These are phyloP conservation scores for Oreortyx pictus DNA, from an alignment of 2,797 vertebrate genomes.

Conservation along the genomic window DNA sequence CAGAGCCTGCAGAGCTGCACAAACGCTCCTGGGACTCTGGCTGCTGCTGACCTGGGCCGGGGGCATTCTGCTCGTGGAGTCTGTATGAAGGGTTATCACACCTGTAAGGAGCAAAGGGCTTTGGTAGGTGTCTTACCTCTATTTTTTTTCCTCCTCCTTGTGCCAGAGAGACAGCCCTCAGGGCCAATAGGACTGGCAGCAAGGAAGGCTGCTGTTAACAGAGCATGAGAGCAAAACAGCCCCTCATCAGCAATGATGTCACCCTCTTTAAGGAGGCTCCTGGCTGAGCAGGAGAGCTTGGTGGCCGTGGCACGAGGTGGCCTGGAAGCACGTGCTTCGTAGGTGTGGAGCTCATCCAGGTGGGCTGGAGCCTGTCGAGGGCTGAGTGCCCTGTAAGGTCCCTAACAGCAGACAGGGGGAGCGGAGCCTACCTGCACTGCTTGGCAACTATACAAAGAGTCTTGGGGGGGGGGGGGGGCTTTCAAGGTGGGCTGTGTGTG, in stretches of 20 bases:
- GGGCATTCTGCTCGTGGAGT: not conserved
- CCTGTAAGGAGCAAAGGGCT: not conserved
- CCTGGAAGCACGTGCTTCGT: not conserved
- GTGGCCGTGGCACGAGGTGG: not conserved
- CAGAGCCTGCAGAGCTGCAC: not conserved
- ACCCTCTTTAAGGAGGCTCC: rapidly evolving
- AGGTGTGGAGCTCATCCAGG: not conserved
- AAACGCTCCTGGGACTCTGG: not conserved
- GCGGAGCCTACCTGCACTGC: not conserved
- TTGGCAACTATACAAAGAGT: not conserved
- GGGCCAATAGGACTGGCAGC: not conserved
- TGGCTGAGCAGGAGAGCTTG: not conserved
- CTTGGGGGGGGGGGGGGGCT: not conserved
- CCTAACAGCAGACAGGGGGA: not conserved
- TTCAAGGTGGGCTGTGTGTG: not conserved
- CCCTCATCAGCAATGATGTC: not conserved
- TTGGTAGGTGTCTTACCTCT: rapidly evolving
- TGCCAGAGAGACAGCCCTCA: not conserved
- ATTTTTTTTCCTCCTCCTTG: not conserved
- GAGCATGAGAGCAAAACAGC: not conserved
- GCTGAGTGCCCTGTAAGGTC: not conserved
- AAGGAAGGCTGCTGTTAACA: not conserved
- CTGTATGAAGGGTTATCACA: not conserved
- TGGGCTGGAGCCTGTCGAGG: not conserved
- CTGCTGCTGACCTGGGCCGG: not conserved